Evolutionary conservation across 2,888 invertebrate species (phyloP), one percentile per base, ranked within the genome.

Genomic region (Aricia artaxerxes): DNA sequence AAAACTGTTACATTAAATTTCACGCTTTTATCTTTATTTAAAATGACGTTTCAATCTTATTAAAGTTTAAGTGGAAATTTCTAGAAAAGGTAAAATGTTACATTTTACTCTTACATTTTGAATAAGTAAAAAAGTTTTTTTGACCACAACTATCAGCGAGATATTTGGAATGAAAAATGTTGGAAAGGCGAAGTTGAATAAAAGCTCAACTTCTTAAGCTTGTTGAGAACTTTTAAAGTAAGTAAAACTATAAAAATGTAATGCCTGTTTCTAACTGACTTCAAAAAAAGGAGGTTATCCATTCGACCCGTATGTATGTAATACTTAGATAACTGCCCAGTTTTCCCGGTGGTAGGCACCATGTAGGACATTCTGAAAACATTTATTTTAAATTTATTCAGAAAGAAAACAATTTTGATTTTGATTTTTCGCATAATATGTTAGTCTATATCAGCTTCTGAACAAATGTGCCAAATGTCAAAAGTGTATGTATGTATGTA

Each of bases 1-100:
- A 69, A 69, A 69, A 69, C 4, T 69, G 38, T 69, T 69, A 69
- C 69, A 69, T 69, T 31, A 69, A 69, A 13, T 69, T 69, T 69
- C 13, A 69, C 16, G 69, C 69, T 69, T 35, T 69, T 69, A 69
- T 69, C 35, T 35, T 69, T 69, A 11, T 35, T 69, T 13, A 5
- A 13, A 69, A 64, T 69, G 13, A 69, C 31, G 1, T 11, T 64
- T 11, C 3, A 61, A 61, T 61, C 24, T 61, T 4, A 31, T 31
- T 11, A 31, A 35, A 4, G 31, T 13, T 64, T 64, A 35, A 64
- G 31, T 13, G 24, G 49, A 7, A 61, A 13, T 57, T 53, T 3
- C 3, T 4, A 57, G 16, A 16, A 4, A 57, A 57, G 16, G 4
- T 16, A 57, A 61, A 61, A 61, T 24, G 24, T 24, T 24, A 24